Conservation (phyloP, 2,797 vertebrate genomes). For the Arremon aurantiirostris region DNA sequence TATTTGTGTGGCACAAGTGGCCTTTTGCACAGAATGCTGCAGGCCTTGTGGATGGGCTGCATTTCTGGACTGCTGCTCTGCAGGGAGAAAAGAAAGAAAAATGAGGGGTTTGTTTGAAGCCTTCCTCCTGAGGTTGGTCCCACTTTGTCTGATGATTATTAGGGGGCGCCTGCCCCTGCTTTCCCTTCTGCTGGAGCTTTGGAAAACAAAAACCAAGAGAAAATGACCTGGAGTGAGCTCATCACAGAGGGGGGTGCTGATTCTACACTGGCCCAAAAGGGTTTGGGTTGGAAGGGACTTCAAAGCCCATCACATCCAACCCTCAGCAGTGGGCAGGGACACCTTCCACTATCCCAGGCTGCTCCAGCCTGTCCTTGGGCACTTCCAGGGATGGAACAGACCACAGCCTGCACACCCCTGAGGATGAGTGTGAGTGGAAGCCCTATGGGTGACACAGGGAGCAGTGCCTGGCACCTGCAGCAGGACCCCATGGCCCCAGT, state of each 20-base stretch:
- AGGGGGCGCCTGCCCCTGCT: background rate
- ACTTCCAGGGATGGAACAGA: background rate
- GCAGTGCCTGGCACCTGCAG: background rate
- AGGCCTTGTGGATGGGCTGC: background rate
- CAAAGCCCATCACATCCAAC: background rate
- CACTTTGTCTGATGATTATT: background rate
- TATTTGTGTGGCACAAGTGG: background rate
- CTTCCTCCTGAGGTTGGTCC: background rate
- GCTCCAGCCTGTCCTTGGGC: background rate
- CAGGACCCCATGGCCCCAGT: accelerated
- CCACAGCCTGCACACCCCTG: background rate
- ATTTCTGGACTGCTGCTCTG: background rate
- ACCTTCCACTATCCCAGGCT: background rate
- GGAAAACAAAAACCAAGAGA: background rate
- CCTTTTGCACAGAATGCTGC: background rate
- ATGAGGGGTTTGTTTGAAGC: background rate
- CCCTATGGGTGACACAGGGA: background rate
- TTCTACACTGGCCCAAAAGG: background rate
- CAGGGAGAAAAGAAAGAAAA: background rate
- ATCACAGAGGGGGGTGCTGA: accelerated
- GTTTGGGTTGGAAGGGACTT: background rate
- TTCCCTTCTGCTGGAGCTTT: background rate
- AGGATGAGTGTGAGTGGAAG: background rate
- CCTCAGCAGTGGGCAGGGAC: background rate
- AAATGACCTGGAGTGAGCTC: background rate